These are phyloP conservation scores for Apis dorsata DNA, from an alignment of 1,140 invertebrate genomes.

Conservation along the genomic window DNA sequence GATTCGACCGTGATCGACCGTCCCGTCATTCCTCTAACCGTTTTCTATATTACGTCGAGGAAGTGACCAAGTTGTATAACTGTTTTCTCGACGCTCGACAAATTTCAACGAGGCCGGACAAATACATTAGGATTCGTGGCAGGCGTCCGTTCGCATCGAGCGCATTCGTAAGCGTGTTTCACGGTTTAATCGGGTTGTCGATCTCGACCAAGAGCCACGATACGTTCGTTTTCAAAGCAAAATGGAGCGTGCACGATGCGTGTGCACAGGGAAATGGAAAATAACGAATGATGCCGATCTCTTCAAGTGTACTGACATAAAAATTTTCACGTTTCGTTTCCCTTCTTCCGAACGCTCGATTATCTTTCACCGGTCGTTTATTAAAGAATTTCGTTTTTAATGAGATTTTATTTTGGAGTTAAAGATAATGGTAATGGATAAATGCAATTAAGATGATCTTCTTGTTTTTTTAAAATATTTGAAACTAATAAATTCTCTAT, in stretches of 20 bases:
- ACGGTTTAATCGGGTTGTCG: neutral
- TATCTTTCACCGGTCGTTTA: no score
- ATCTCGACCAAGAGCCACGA: neutral
- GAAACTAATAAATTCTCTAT: no score
- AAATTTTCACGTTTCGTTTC: no score
- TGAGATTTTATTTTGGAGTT: no score
- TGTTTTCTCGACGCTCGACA: slow-evolving; percentile 31
- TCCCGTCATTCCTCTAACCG: slow-evolving; percentile 6
- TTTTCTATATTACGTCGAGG: slow-evolving; percentile 36
- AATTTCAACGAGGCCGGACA: slow-evolving; percentile 36
- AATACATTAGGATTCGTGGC: slow-evolving; percentile 28
- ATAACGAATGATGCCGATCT: neutral
- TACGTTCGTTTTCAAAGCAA: neutral
- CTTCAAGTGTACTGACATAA: no score
- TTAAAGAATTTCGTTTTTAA: no score
- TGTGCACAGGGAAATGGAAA: neutral
- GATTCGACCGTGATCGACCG: neutral
- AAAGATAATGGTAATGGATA: no score
- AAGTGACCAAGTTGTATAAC: slow-evolving; percentile 28
- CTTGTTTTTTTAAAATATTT: no score
- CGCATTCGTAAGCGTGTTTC: slow-evolving; percentile 20
- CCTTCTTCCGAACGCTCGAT: no score
- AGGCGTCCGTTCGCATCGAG: neutral
- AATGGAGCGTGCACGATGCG: neutral
- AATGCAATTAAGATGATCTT: no score